phyloP scores from a whole-genome alignment of 2,113 vertebrate species.

The Solenodon paradoxus region DNA sequence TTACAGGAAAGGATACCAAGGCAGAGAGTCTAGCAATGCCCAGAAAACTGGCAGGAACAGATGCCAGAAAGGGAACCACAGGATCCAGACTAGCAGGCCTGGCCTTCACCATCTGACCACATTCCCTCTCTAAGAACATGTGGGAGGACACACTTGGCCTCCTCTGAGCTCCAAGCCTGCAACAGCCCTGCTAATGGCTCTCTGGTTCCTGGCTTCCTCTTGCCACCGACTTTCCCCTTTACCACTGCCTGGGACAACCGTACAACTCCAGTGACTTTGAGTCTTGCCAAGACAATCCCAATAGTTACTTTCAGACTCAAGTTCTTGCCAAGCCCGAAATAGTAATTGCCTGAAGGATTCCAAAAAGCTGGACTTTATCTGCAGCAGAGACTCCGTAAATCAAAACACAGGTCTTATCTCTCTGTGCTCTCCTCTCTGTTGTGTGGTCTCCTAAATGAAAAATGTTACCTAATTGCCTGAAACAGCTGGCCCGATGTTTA shows the following conservation, averaged over 20 bases:
- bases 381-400: constrained; percentile 69
- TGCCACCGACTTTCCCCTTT: constrained; percentile 32
- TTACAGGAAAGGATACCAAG: constrained; percentile 5
- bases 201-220: constrained; percentile 45
- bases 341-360: constrained; percentile 75
- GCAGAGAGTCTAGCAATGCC: neutral
- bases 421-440: constrained; percentile 59
- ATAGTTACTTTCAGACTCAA: constrained; percentile 65
- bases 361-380: constrained; percentile 77
- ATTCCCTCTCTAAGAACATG: constrained; percentile 76
- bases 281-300: constrained; percentile 73
- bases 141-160: constrained; percentile 54
- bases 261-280: constrained; percentile 67
- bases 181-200: constrained; percentile 23
- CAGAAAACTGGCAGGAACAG: neutral
- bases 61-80: constrained; percentile 70
- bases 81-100: constrained; percentile 8
- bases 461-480: constrained; percentile 77
- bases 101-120: constrained; percentile 54
- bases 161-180: constrained; percentile 37
- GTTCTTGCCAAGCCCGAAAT: constrained; percentile 74
- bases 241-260: constrained; percentile 53
- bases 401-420: constrained; percentile 73
- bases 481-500: constrained; percentile 80
- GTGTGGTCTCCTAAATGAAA: constrained; percentile 78